Percentiles rank a stretch among this genome's conserved stretches.
Conservation (phyloP, 1,140 invertebrate species). For the Drosophila pandora region DNA sequence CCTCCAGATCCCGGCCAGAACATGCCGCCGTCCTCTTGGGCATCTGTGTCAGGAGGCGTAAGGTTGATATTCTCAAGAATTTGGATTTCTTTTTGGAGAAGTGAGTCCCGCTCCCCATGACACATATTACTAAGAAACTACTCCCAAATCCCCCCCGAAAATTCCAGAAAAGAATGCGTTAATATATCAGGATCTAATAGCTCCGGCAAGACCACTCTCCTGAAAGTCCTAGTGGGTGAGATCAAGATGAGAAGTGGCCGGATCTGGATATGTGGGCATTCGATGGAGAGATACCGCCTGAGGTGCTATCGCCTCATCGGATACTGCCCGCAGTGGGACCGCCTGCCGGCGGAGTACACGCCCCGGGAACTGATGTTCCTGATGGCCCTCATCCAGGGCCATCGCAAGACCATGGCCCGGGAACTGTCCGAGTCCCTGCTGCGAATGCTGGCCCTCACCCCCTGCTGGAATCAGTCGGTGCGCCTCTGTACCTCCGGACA, state of each 20-base stretch:
- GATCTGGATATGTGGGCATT: constrained; percentile 47
- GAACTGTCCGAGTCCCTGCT: constrained; percentile 34
- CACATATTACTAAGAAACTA: background rate
- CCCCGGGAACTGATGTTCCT: constrained; percentile 45
- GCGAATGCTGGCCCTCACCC: constrained; percentile 39
- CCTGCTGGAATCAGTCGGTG: constrained; percentile 19
- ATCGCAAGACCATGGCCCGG: background rate
- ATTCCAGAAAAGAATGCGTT: constrained; percentile 51
- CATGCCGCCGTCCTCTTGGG: constrained; percentile 12
- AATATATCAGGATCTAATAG: constrained; percentile 44
- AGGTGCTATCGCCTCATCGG: constrained; percentile 41
- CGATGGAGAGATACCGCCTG: constrained; percentile 8
- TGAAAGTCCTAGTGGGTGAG: constrained; percentile 42
- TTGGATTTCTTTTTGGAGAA: constrained; percentile 43
- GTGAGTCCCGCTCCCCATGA: constrained; percentile 24
- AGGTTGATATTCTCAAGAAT: constrained; percentile 13
- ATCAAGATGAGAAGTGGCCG: constrained; percentile 12
- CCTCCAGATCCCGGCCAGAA: background rate
- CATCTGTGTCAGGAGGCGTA: constrained; percentile 5
- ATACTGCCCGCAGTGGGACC: constrained; percentile 45
- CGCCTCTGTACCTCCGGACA: constrained; percentile 89
- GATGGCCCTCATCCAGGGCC: constrained; percentile 32
- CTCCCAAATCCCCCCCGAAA: background rate
- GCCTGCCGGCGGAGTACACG: constrained; percentile 34
- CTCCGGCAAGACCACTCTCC: constrained; percentile 54